Evolutionary conservation across 64 coral and sea anemone genomes (phyloP).

Genomic region (Stichodactyla helianthus): DNA sequence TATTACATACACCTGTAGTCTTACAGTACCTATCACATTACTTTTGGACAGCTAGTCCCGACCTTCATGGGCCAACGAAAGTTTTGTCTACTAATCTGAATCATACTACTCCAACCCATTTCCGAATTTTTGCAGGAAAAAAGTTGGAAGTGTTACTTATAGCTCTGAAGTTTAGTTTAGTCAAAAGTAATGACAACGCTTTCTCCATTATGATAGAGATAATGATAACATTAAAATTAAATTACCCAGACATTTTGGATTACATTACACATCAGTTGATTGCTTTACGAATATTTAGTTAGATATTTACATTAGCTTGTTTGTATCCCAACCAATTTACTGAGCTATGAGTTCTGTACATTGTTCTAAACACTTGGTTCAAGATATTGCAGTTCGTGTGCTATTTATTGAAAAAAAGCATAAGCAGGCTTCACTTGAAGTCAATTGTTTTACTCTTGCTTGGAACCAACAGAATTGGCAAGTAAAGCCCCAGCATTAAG

Average conservation of each 20-base stretch:
- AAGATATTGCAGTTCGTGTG: background rate
- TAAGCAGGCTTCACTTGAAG: too few relatives aligned
- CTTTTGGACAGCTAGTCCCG: too few relatives aligned
- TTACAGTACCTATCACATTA: too few relatives aligned
- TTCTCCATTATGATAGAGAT: too few relatives aligned
- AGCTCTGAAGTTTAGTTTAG: too few relatives aligned
- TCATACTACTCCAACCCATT: too few relatives aligned
- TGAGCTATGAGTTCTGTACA: background rate
- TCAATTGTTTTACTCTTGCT: background rate
- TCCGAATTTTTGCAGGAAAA: too few relatives aligned
- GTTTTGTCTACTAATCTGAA: too few relatives aligned
- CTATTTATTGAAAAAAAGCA: background rate
- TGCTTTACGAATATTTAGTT: background rate
- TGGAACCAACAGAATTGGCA: background rate
- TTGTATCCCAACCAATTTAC: background rate
- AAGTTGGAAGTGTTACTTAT: too few relatives aligned
- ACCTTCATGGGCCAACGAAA: too few relatives aligned
- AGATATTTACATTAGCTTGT: background rate
- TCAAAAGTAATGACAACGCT: too few relatives aligned
- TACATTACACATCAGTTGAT: background rate
- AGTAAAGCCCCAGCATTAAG: background rate
- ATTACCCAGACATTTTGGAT: background rate
- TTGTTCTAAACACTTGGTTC: background rate
- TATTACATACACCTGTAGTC: too few relatives aligned
- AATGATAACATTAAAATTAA: background rate